Percentiles rank a stretch among this genome's conserved stretches.
These are phyloP conservation scores for Agriopis aurantiaria DNA, from an alignment of 2,888 invertebrate genomes.

Conservation along the genomic window DNA sequence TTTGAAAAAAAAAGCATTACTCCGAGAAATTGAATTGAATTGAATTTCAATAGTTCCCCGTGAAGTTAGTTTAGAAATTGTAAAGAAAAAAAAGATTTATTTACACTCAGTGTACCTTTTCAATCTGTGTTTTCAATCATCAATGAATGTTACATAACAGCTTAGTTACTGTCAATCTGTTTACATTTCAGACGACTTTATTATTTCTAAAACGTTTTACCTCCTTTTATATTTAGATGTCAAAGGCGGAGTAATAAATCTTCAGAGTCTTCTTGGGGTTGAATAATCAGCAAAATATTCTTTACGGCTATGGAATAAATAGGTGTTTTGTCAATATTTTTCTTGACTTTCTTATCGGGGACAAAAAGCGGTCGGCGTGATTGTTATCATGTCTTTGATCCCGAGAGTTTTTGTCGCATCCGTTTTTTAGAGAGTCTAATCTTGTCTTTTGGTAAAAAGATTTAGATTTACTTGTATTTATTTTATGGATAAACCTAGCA, in stretches of 20 bases:
- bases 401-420: slow-evolving; percentile 10
- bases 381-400: slow-evolving; percentile 24
- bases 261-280: slow-evolving; percentile 41
- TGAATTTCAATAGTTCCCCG: too few relatives aligned
- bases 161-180: slow-evolving; percentile 22
- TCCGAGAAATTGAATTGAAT: too few relatives aligned
- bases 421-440: not conserved
- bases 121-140: too few relatives aligned
- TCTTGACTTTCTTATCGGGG: slow-evolving; percentile 24
- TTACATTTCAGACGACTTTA: slow-evolving; percentile 56
- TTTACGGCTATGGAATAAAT: slow-evolving; percentile 36
- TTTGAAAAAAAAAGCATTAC: too few relatives aligned
- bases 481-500: not conserved
- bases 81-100: too few relatives aligned
- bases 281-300: slow-evolving; percentile 38
- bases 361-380: slow-evolving; percentile 20
- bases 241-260: slow-evolving; percentile 56
- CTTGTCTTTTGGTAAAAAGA: not conserved
- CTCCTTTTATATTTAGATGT: slow-evolving; percentile 43
- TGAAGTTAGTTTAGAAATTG: too few relatives aligned
- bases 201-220: slow-evolving; percentile 59
- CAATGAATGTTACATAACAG: not conserved
- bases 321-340: slow-evolving; percentile 31
- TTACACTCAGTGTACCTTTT: too few relatives aligned
- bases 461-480: not conserved